Base-by-base conservation (phyloP, 2,888 invertebrate genomes). In the Celastrina argiolus region DNA sequence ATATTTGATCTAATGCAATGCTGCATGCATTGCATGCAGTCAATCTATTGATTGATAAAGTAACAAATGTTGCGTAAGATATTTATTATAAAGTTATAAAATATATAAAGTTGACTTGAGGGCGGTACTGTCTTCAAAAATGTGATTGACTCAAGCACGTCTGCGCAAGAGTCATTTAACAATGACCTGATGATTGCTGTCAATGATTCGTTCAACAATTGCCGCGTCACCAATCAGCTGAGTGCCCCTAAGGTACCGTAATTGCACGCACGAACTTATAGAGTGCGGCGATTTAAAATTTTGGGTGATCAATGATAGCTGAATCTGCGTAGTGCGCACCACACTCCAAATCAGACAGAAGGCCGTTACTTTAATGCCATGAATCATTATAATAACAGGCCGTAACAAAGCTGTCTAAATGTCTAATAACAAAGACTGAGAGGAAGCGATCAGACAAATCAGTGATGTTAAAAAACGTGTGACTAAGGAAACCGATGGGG, bases 401-500 rank as follows among this genome's bases (percentile, higher is more conserved):
- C n/a, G 26, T 7, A 31, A n/a, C 45, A 18, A 22, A 26, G 51
- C 51, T 26, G 22, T 61, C 61, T 10, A 12, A 36, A 58, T 8
- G n/a, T 58, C 56, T 58, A 22, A 61, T 18, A 14, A 36, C 16
- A 41, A 41, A 16, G 34, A 22, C n/a, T 16, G 41, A 51, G 66
- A 58, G 65, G 67, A 71, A 71, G 67, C 65, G 8, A 65, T 39
- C 65, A 45, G 31, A 58, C 63, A 67, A 66, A 28, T 41, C 67
- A 65, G 34, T 56, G 39, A 42, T 31, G 58, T 63, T 34, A 63
- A 69, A 74, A 71, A 71, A 70, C 70, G 69, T 69, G 69, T 66
- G 69, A 70, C 67, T 67, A 64, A 61, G 66, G 61, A 69, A 75
- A 70, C 66, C 70, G 75, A 74, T 74, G 68, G 64, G 69, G 75